Evolutionary conservation across 2,797 vertebrate species (phyloP), one percentile per base, ranked within the genome.

Genomic region (Gallinago solitaria): DNA sequence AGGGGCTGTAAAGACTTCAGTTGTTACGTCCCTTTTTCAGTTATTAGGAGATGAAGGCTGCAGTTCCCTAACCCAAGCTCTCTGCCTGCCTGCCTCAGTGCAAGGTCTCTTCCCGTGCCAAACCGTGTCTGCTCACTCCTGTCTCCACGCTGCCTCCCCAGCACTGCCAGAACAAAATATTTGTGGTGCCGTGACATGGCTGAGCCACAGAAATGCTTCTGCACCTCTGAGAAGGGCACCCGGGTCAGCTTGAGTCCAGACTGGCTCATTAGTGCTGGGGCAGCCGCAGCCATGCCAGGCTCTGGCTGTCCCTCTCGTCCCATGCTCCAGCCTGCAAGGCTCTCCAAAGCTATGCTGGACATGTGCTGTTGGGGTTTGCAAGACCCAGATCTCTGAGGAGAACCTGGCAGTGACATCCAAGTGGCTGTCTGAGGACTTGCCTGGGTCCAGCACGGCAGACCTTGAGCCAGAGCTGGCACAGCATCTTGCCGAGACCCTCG

Each of bases 231-330:
- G 88, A 75, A 76, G 78, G 57, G n/a, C 57, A 68, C 41, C 20
- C 0, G 0, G n/a, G 51, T 73, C 51, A 73, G 41, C 37, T 11
- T 48, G 57, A 57, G 56, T 56, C 32, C 73, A 65, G 64, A 19
- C 0, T 0, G 41, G 68, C 23, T 56, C 51, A n/a, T 63, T 48
- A 53, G 71, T 23, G 2, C 45, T 0, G 4, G 37, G 48, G 47
- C 59, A 73, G 61, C 48, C 3, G 4, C 4, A 5, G 83, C 54
- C 0, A 0, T 74, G 75, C 65, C n/a, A 8, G 21, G 27, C 60
- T 45, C 43, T 53, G 82, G 9, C 76, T 65, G 11, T 16, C 69
- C 35, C 43, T 89, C 60, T 39, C 25, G 15, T 51, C 45, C 50
- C 0, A 0, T 39, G 45, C 50, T 56, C 11, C 8, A 11, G 24